Evolutionary conservation across 2,113 vertebrate genomes (phyloP), one percentile per base, ranked within the genome.

Genomic region (Podiceps cristatus): DNA sequence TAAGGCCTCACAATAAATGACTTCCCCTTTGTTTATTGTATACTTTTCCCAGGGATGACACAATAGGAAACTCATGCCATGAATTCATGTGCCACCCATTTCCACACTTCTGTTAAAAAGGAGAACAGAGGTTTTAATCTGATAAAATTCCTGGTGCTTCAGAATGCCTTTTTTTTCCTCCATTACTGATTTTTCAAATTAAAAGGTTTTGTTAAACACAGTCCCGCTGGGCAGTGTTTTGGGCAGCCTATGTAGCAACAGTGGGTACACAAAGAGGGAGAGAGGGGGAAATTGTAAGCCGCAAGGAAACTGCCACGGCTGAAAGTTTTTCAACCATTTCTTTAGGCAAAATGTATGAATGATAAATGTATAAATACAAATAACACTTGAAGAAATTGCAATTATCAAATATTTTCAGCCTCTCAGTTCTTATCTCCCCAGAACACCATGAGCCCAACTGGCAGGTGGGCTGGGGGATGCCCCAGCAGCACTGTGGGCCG

Each of bases 61-160:
- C 24, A 56, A 73, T 62, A 80, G 67, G 59, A 95, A 96, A 88
- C 35, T 86, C 33, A 49, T 64, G 66, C 71, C 78, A 68, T 31
- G 35, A 88, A 79, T 60, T 90, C 78, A 55, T 1, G 4, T 92
- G 64, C 35, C 55, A 42, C 63, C 10, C 7, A 68, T 79, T 82
- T 88, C 31, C 24, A 17, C 28, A n/a, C 50, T 73, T 79, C 31
- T 62, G 20, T 69, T 66, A 69, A 58, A 88, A 82, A 68, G 37
- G 17, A 86, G 59, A 86, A 84, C 6, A n/a, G 76, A 81, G 25
- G 22, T 58, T 89, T 94, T 55, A 86, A 66, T 76, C 50, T 53
- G 27, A 73, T 58, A 86, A 93, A 49, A 55, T 28, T 7, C 16
- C 25, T 72, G 10, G 24, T 37, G 28, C 15, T 93, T 91, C 68